Evolutionary conservation across 2,113 vertebrate species (phyloP), one percentile per base, ranked within the genome.

Genomic region (Megalops atlanticus): DNA sequence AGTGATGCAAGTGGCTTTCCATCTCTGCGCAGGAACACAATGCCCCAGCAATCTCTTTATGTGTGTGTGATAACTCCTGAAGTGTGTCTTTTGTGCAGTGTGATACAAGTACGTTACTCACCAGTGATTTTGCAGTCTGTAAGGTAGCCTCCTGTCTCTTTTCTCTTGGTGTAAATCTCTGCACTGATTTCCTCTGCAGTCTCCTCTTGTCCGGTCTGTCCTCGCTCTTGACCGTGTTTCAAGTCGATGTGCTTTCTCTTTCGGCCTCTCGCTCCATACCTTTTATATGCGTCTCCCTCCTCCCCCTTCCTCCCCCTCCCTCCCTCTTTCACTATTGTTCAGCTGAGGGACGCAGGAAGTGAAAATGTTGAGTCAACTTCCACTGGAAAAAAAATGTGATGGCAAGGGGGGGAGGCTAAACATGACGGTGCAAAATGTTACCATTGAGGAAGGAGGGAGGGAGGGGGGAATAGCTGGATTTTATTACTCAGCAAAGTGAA

Each of bases 291-390:
- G 0, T 31, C 47, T 8, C 38, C 41, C 35, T 68, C 49, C 10
- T 71, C 84, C 82, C 87, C 87, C 86, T 90, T 87, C 88, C 80
- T 77, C 78, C 21, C 64, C 36, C 73, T 38, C 18, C 41, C 24
- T 27, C 35, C 74, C 85, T 71, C 80, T 38, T 18, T 38, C 3
- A 16, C 16, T 47, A 33, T 15, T 73, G 41, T 70, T 77, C 80
- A 74, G 81, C 82, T 73, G 83, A 85, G 78, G 69, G 71, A 86
- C 86, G 39, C 92, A 89, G 90, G 90, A 92, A 80, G 58, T 16
- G 15, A 36, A 27, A 47, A 2, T 77, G 58, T 72, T 72, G 40
- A 82, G 31, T 45, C 38, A 72, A 80, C 73, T 58, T 52, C 70
- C 35, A 40, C 18, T 77, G 16, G 52, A 78, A 77, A 24, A 0